A percentile compares a stretch with the other conserved stretches of the same genome.
Conservation (phyloP, 1,140 invertebrate species). For the Trachymyrmex cornetzi region DNA sequence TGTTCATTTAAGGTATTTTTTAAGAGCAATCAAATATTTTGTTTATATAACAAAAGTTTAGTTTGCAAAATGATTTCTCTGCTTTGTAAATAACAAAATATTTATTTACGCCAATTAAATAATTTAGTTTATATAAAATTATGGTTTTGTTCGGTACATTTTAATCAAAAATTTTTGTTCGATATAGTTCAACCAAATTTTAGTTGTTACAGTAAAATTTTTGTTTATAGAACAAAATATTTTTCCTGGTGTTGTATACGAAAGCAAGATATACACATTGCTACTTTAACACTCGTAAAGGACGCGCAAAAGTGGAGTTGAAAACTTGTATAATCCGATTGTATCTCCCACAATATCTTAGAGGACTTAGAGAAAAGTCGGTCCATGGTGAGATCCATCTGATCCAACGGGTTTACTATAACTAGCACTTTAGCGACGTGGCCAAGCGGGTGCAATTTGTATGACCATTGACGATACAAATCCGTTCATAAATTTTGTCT, state of each 20-base stretch:
- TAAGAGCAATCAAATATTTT: too few relatives aligned
- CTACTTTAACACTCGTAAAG: constrained; percentile 42
- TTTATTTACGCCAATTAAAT: too few relatives aligned
- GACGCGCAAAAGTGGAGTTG: constrained; percentile 57
- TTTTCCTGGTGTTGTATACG: background rate
- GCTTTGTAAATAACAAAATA: too few relatives aligned
- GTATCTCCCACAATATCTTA: constrained; percentile 42
- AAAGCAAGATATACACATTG: background rate
- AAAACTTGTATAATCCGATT: constrained; percentile 70
- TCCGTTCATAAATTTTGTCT: background rate
- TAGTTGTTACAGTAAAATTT: too few relatives aligned
- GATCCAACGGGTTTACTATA: constrained; percentile 44
- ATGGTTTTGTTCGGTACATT: too few relatives aligned
- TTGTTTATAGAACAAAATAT: too few relatives aligned
- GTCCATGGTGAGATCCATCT: constrained; percentile 33
- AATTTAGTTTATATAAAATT: too few relatives aligned
- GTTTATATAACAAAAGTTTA: too few relatives aligned
- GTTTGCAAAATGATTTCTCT: too few relatives aligned
- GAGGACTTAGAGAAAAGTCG: constrained; percentile 17
- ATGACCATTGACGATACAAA: constrained; percentile 23
- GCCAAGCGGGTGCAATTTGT: constrained; percentile 44
- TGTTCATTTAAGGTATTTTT: too few relatives aligned
- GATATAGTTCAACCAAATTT: too few relatives aligned
- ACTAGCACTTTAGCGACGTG: constrained; percentile 41
- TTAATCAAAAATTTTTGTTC: too few relatives aligned